A percentile compares a stretch with the other conserved stretches of the same genome.
These are phyloP conservation scores for Tarsius wallacei DNA, from an alignment of 2,797 vertebrate genomes.

Conservation along the genomic window DNA sequence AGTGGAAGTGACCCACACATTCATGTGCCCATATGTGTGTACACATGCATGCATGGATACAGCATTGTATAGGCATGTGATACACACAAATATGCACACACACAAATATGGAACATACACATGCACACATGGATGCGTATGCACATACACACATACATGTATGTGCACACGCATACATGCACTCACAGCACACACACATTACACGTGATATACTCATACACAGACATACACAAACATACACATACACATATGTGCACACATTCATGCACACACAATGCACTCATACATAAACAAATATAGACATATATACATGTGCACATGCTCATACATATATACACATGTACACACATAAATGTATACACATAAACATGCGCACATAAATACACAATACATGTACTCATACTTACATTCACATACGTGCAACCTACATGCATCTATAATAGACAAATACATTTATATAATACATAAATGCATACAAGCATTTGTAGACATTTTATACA, in stretches of 20 bases:
- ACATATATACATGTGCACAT: not conserved
- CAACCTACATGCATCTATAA: too few species aligned
- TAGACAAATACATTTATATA: not conserved
- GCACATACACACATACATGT: rapidly evolving
- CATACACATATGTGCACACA: not conserved
- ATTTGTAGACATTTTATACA: not conserved
- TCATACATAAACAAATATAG: not conserved
- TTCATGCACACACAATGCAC: too few species aligned
- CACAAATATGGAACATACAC: not conserved
- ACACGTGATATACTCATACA: not conserved
- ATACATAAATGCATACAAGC: not conserved
- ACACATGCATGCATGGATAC: not conserved
- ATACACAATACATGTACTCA: not conserved
- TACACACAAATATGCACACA: not conserved
- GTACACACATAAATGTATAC: not conserved
- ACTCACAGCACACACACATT: too few species aligned
- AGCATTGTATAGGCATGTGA: too few species aligned
- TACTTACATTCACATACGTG: not conserved
- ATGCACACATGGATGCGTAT: not conserved
- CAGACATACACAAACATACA: too few species aligned
- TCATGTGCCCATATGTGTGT: not conserved
- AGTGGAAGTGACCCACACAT: not conserved
- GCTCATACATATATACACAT: not conserved
- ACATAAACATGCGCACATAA: not conserved
- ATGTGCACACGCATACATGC: not conserved